A percentile compares a stretch with the other conserved stretches of the same genome.
Conservation (phyloP, 37 sponge, comb jelly and placozoan genomes). For the Dysidea cf. avara region DNA sequence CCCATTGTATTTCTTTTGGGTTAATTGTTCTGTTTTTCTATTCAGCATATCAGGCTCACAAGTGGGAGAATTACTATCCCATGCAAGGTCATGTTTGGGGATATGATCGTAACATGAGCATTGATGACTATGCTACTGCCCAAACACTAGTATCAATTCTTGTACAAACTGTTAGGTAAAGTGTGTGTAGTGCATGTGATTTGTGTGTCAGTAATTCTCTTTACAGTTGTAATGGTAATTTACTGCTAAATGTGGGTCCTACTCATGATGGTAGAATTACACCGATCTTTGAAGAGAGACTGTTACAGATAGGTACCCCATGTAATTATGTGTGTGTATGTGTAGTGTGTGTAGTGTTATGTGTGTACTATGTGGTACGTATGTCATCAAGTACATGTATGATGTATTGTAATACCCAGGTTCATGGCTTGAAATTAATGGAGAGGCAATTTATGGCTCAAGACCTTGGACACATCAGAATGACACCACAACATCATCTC, state of each 20-base stretch:
- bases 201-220: too few relatives aligned
- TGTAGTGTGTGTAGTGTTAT: too few relatives aligned
- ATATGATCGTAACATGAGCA: constrained; percentile 59
- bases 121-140: constrained; percentile 22
- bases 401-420: too few relatives aligned
- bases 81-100: constrained; percentile 75
- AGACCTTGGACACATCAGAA: neutral
- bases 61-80: constrained; percentile 80
- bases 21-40: too few relatives aligned
- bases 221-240: constrained; percentile 43
- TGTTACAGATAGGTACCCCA: constrained; percentile 72
- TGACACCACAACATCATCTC: constrained; percentile 13
- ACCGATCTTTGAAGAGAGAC: constrained; percentile 74
- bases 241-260: constrained; percentile 80
- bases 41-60: too few relatives aligned
- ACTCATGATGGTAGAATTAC: constrained; percentile 74
- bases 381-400: too few relatives aligned
- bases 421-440: neutral
- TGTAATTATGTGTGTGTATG: too few relatives aligned
- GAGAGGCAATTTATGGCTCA: constrained; percentile 8
- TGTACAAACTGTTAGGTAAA: constrained; percentile 58
- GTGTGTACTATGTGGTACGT: too few relatives aligned
- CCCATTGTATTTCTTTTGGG: constrained; percentile 16
- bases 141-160: constrained; percentile 63
- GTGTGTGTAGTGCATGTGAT: neutral